Percentiles rank a stretch among this genome's conserved stretches.
phyloP scores from a whole-genome alignment of 2,888 invertebrate genomes.

The Balanococcus diminutus region DNA sequence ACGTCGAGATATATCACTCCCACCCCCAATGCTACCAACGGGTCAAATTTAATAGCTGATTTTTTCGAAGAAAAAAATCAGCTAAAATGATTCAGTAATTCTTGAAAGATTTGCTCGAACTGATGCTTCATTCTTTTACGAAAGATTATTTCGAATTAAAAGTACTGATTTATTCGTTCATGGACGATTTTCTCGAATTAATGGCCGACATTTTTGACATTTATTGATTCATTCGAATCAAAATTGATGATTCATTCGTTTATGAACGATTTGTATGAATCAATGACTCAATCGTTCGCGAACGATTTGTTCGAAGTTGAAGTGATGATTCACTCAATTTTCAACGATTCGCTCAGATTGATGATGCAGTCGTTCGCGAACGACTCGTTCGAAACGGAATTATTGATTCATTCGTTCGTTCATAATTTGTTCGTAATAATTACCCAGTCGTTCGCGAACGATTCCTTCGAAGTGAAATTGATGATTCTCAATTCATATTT shows the following conservation, averaged over 20 bases:
- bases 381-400: neutral
- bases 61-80: no score
- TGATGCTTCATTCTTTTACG: no score
- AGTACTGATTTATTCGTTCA: no score
- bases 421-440: neutral
- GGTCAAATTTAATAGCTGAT: no score
- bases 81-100: no score
- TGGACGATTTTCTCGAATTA: no score
- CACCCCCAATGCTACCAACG: no score
- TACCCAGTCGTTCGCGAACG: neutral
- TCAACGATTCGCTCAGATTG: neutral
- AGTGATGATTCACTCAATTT: neutral
- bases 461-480: neutral
- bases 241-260: neutral
- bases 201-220: no score
- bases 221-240: no score
- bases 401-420: neutral
- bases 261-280: neutral
- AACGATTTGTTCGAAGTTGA: neutral
- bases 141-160: no score
- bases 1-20: no score
- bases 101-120: no score
- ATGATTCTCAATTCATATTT: neutral
- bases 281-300: neutral
- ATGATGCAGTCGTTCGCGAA: neutral